phyloP scores from a whole-genome alignment of 2,888 invertebrate species.

The Tricholauxania praeusta region DNA sequence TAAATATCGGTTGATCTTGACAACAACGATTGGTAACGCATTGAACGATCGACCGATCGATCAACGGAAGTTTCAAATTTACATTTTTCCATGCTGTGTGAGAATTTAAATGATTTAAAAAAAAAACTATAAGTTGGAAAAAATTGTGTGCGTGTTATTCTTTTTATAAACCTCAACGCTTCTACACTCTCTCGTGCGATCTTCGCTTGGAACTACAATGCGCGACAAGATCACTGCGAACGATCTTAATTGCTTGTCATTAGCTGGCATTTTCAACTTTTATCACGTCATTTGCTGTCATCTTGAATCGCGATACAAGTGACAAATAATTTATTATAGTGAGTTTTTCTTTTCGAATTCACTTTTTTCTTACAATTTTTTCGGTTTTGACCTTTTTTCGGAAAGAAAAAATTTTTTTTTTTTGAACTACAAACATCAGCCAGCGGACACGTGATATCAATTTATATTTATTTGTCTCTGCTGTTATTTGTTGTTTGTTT shows the following conservation, averaged over 20 bases:
- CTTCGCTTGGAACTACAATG: not conserved
- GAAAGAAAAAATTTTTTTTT: not conserved
- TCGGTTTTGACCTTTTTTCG: not conserved
- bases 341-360: not conserved
- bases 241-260: slow-evolving; percentile 31
- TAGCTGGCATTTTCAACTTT: slow-evolving; percentile 24
- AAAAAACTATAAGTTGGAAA: not conserved
- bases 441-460: slow-evolving; percentile 12
- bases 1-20: slow-evolving; percentile 10
- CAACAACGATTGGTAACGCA: too few relatives aligned
- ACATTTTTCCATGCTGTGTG: not conserved
- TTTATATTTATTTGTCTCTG: not conserved
- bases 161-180: too few relatives aligned
- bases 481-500: not conserved
- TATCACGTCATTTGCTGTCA: slow-evolving; percentile 33
- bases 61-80: not conserved
- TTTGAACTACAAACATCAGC: not conserved
- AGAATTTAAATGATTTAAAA: not conserved
- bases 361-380: not conserved
- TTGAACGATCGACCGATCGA: too few relatives aligned
- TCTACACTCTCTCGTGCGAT: not conserved
- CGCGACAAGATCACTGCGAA: slow-evolving; percentile 8
- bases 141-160: not conserved
- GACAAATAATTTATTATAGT: slow-evolving; percentile 11
- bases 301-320: slow-evolving; percentile 24